phyloP scores from a whole-genome alignment of 2,113 vertebrate genomes.

The Isichthys henryi region DNA sequence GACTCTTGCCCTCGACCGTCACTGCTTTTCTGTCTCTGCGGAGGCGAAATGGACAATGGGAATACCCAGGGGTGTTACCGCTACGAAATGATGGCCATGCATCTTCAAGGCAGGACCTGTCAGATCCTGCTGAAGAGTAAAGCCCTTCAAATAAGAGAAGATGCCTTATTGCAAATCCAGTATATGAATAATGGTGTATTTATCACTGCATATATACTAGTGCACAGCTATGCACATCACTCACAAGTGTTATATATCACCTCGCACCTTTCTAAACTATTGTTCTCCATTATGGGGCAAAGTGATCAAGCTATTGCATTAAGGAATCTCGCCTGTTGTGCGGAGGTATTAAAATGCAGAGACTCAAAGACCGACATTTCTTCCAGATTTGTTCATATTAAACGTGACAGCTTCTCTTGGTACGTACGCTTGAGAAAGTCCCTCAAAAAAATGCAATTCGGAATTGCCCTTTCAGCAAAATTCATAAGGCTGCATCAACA shows the following conservation, averaged over 20 bases:
- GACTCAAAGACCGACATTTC: too few relatives aligned
- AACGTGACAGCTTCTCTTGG: background rate
- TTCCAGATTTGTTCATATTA: background rate
- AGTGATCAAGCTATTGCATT: background rate
- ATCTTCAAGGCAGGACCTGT: background rate
- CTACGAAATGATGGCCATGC: background rate
- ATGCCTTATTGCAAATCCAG: background rate
- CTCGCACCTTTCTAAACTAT: background rate
- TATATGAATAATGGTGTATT: background rate
- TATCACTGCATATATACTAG: background rate
- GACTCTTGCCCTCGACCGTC: background rate
- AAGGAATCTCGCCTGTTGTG: background rate
- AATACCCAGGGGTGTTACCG: background rate
- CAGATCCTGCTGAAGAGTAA: background rate
- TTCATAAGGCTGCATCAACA: background rate
- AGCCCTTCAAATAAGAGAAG: background rate
- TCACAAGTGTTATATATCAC: background rate
- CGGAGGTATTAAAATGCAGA: background rate
- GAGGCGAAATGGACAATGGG: background rate
- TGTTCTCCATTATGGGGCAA: background rate
- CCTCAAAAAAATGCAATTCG: background rate
- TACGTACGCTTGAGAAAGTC: background rate
- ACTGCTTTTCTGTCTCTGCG: background rate
- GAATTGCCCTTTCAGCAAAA: slow-evolving; percentile 4
- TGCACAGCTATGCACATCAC: background rate